Evolutionary conservation across 2,797 vertebrate species (phyloP).

Genomic region (Neosalanx taihuensis): DNA sequence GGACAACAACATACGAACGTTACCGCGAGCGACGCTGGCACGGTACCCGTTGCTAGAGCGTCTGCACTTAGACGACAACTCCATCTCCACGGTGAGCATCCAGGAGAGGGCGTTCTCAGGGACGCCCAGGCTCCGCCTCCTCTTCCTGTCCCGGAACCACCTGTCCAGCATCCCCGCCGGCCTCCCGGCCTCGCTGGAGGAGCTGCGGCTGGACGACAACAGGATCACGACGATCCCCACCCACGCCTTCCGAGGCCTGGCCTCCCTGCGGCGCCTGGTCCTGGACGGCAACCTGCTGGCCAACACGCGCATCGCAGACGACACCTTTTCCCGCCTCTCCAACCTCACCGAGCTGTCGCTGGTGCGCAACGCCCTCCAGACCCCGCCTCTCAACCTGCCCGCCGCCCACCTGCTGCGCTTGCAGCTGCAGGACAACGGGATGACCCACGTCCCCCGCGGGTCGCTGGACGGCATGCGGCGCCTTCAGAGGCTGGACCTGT

Average conservation of each 20-base stretch:
- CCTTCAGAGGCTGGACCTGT: slow-evolving; percentile 87
- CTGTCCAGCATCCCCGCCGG: slow-evolving; percentile 92
- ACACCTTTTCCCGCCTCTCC: slow-evolving; percentile 83
- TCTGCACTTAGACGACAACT: slow-evolving; percentile 95
- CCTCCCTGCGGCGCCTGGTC: slow-evolving; percentile 84
- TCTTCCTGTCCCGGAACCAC: slow-evolving; percentile 93
- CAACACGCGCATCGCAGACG: slow-evolving; percentile 92
- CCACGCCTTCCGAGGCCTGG: slow-evolving; percentile 88
- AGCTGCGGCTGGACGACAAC: slow-evolving; percentile 91
- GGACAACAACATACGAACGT: slow-evolving; percentile 91
- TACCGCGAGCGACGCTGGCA: slow-evolving; percentile 83
- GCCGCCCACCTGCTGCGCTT: slow-evolving; percentile 81
- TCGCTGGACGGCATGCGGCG: slow-evolving; percentile 82
- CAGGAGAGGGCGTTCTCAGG: slow-evolving; percentile 94
- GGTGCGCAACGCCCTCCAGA: slow-evolving; percentile 87
- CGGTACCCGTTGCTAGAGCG: slow-evolving; percentile 88
- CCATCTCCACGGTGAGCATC: slow-evolving; percentile 93
- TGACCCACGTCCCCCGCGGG: slow-evolving; percentile 86
- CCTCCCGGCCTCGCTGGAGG: slow-evolving; percentile 87
- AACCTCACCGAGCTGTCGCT: slow-evolving; percentile 93
- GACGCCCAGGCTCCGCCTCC: slow-evolving; percentile 79
- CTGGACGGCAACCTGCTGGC: slow-evolving; percentile 93
- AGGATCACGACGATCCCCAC: slow-evolving; percentile 92
- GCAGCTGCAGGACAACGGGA: slow-evolving; percentile 91
- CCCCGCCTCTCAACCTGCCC: slow-evolving; percentile 86